Evolutionary conservation across 35 echinoderm and acorn worm genomes (phyloP), one percentile per base, ranked within the genome.

Genomic region (Diadema setosum): DNA sequence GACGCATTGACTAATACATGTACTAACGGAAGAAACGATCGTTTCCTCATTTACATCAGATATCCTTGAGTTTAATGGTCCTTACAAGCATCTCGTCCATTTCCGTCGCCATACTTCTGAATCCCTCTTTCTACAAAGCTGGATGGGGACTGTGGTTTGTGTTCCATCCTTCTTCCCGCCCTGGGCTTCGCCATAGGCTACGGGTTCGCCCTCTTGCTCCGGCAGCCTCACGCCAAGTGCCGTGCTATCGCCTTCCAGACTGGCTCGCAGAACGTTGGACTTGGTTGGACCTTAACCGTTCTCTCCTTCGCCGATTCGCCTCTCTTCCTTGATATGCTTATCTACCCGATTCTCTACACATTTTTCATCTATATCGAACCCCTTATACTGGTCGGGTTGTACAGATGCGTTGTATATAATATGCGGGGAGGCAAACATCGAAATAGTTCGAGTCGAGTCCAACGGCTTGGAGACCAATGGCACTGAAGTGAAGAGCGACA

Each of bases 241-340:
- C 91, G 95, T 9, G 91, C 95, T 36, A 93, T 97, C 45, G 46
- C 86, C 42, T 93, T 97, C 40, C 90, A 97, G 83, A 97, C 95
- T 0, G 95, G 95, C 5, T 75, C 86, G 0, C 95, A 97, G 29
- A 97, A 97, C 49, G 84, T 93, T 7, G 91, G 82, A 4, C 58
- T 97, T 57, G 91, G 90, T 0, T 63, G 93, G 39, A 89, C 95
- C 7, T 75, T 97, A 14, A 41, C 92, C 35, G 44, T 87, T 26
- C 46, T 97, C 21, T 90, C 95, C 6, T 97, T 93, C 42, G 49
- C 81, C 14, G 87, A 81, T 18, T 69, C 45, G 3, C 52, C 48
- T 0, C 31, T 88, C 9, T 82, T 89, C 5, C 29, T 43, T 14
- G 94, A 97, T 24, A 76, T 97, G 25, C 52, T 93, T 7, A 70